Evolutionary conservation across 2,888 invertebrate species (phyloP), one percentile per base, ranked within the genome.

Genomic region (Euzophera pinguis): DNA sequence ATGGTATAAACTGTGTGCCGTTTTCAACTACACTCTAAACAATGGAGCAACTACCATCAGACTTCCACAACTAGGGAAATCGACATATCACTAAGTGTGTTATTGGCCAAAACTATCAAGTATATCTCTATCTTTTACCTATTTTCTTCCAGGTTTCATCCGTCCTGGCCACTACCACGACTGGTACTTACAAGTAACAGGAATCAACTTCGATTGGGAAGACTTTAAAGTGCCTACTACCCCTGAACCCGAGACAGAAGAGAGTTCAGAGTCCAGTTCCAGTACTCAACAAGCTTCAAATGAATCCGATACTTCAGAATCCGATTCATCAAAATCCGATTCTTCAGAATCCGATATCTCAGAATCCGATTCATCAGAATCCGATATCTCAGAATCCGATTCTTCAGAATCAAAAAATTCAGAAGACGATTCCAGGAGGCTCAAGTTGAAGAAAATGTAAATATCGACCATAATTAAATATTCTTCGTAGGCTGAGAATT

Each of bases 111-210:
- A n/a, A n/a, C n/a, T n/a, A n/a, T n/a, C n/a, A n/a, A n/a, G n/a
- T n/a, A n/a, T n/a, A n/a, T n/a, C n/a, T n/a, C n/a, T n/a, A n/a
- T n/a, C n/a, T n/a, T n/a, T n/a, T n/a, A n/a, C n/a, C n/a, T 29
- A 13, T 32, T 34, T 50, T 17, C 41, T 37, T 53, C 16, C 59
- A 78, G 84, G 82, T 48, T 84, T 81, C 60, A 63, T 73, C 54
- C 78, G 82, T 1, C 68, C 81, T 0, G 80, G 78, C 0, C 68
- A 75, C 61, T 84, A 81, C 62, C 78, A 78, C 55, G 63, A 66
- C 0, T 84, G 81, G 81, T 72, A 60, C 55, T 35, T 6, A 0
- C 52, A 68, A 14, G 62, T 79, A 4, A 75, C 76, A 4, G 78
- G 76, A 0, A 62, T 75, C 6, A 41, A 74, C 57, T 81, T 79